These are phyloP conservation scores for Ophiothrix spiculata DNA, from an alignment of 35 echinoderm and acorn worm species.

Conservation along the genomic window DNA sequence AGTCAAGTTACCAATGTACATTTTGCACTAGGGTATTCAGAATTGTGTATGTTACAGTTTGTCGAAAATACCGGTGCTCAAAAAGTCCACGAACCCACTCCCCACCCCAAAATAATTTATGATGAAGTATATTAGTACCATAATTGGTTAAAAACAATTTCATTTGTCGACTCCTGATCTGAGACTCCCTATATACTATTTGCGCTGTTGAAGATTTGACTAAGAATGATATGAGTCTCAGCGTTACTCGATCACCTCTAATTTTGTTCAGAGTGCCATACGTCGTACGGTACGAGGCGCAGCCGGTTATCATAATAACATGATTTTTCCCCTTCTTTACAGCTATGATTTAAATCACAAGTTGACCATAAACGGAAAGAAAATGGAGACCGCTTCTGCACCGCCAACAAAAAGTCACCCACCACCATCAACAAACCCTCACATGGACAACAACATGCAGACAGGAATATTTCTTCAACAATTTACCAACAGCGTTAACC, in stretches of 20 bases:
- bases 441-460: conserved; percentile 32
- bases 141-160: too few species aligned
- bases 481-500: conserved; percentile 88
- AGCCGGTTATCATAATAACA: background rate
- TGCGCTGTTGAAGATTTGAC: background rate
- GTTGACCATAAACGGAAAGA: background rate
- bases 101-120: too few species aligned
- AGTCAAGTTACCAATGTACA: too few species aligned
- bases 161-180: too few species aligned
- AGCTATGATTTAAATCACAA: background rate
- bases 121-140: too few species aligned
- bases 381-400: background rate
- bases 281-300: too few species aligned
- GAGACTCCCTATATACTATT: too few species aligned
- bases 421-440: background rate
- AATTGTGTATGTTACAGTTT: too few species aligned
- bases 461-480: conserved; percentile 81
- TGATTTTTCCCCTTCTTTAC: background rate
- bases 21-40: too few species aligned
- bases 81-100: too few species aligned
- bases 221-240: background rate
- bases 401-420: background rate
- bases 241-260: background rate
- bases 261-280: too few species aligned
- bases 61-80: too few species aligned